A percentile compares a stretch with the other conserved stretches of the same genome.
Conservation (phyloP, 2,113 vertebrate genomes). For the Trichomycterus rosablanca region DNA sequence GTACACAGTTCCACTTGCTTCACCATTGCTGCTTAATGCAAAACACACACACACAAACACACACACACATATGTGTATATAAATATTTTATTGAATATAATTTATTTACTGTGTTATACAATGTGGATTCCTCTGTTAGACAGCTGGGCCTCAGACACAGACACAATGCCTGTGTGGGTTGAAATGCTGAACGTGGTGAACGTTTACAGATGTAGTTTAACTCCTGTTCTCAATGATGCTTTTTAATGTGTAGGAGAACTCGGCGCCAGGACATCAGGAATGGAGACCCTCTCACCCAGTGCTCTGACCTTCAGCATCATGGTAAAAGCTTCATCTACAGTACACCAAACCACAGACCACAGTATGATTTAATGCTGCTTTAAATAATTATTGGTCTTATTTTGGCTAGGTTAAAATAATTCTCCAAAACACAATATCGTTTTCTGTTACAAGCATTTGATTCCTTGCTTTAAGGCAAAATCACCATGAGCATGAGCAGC, state of each 20-base stretch:
- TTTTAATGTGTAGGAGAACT: conserved; percentile 75
- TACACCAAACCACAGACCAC: no score
- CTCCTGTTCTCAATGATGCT: conserved; percentile 1
- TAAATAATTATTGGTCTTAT: no score
- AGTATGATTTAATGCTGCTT: no score
- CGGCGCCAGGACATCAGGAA: conserved; percentile 95
- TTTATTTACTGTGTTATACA: conserved; percentile 11
- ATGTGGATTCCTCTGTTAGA: neutral
- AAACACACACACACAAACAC: conserved; percentile 14
- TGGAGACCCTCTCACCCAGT: conserved; percentile 93
- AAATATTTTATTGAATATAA: neutral
- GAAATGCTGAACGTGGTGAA: conserved; percentile 4
- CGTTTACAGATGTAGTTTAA: conserved; percentile 13
- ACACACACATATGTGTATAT: no score
- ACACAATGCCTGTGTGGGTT: neutral
- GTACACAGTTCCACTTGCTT: no score
- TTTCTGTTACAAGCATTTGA: no score
- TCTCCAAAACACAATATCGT: no score
- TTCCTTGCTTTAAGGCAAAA: no score
- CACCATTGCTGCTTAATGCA: no score
- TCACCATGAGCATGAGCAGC: no score
- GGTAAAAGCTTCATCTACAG: conserved; percentile 68
- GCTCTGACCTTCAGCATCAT: conserved; percentile 89
- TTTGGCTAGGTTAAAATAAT: no score
- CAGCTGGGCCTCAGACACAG: neutral